Evolutionary conservation across 2,113 vertebrate genomes (phyloP).

Genomic region (Gobius niger): DNA sequence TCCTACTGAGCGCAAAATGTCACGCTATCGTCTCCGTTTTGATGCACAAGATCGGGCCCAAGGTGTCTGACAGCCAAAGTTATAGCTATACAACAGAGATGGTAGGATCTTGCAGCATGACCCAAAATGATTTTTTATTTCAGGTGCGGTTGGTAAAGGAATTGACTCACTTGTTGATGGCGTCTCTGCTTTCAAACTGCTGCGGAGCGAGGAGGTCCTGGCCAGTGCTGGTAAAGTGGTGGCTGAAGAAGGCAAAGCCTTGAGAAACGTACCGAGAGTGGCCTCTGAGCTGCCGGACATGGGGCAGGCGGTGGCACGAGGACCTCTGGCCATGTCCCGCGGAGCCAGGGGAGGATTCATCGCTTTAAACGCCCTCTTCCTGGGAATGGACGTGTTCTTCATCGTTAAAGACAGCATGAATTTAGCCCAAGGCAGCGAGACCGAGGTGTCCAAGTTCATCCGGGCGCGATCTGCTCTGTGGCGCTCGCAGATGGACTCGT

Average conservation of each 20-base stretch:
- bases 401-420: constrained; percentile 52
- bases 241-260: constrained; percentile 10
- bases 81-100: too few species aligned
- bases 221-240: constrained; percentile 10
- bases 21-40: too few species aligned
- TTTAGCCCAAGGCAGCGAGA: constrained; percentile 44
- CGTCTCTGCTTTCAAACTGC: not conserved
- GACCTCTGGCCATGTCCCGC: constrained; percentile 12
- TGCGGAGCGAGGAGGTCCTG: constrained; percentile 17
- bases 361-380: constrained; percentile 32
- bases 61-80: too few species aligned
- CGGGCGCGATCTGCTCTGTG: constrained; percentile 46
- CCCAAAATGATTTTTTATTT: not conserved
- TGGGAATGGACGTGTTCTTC: constrained; percentile 55
- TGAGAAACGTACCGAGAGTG: constrained; percentile 24
- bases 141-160: not conserved
- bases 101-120: too few species aligned
- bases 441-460: constrained; percentile 36
- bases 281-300: constrained; percentile 46
- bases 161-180: constrained; percentile 22
- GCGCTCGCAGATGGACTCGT: constrained; percentile 44
- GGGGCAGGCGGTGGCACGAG: constrained; percentile 41
- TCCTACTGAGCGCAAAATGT: too few species aligned
- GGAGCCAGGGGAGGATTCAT: constrained; percentile 20
- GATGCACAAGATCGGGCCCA: too few species aligned